Percentiles rank a stretch among this genome's conserved stretches.
phyloP scores from a whole-genome alignment of 2,797 vertebrate species.

The Kryptolebias ocellatus region DNA sequence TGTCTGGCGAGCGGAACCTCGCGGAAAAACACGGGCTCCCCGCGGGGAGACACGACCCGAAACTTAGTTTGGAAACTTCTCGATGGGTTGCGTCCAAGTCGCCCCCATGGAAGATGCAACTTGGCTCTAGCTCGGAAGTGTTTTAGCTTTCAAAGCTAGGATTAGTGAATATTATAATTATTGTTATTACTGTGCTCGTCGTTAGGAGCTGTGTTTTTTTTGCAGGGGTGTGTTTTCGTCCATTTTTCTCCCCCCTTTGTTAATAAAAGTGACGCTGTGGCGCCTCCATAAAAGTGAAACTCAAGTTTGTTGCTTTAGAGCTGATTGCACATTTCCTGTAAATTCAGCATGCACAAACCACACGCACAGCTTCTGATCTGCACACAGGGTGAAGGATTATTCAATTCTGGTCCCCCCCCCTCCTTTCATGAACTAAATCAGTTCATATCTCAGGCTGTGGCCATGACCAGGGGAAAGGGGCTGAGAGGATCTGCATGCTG shows the following conservation, averaged over 20 bases:
- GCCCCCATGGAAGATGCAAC: constrained; percentile 60
- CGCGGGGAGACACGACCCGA: too few species aligned
- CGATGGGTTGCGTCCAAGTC: constrained; percentile 43
- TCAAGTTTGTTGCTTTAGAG: constrained; percentile 62
- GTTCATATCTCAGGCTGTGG: constrained; percentile 53
- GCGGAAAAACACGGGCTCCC: neutral
- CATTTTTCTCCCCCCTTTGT: constrained; percentile 9
- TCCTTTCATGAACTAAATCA: constrained; percentile 60
- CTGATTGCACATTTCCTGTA: constrained; percentile 70
- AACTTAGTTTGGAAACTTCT: constrained; percentile 40
- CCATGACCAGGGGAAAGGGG: constrained; percentile 65
- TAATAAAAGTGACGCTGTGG: constrained; percentile 60
- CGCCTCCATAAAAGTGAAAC: constrained; percentile 66
- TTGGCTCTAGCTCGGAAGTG: constrained; percentile 65
- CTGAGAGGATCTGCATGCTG: constrained; percentile 67
- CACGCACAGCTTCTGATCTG: constrained; percentile 39
- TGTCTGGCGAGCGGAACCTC: constrained; percentile 16
- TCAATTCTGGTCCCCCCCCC: constrained; percentile 24
- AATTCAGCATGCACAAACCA: constrained; percentile 56
- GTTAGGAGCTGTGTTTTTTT: constrained; percentile 23
- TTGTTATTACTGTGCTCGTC: constrained; percentile 9
- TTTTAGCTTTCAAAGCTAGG: constrained; percentile 70
- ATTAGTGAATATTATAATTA: constrained; percentile 25
- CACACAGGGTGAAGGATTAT: constrained; percentile 49
- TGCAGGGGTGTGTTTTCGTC: constrained; percentile 24